Evolutionary conservation across 1,140 invertebrate species (phyloP), one percentile per base, ranked within the genome.

Genomic region (Drosophila tristis): DNA sequence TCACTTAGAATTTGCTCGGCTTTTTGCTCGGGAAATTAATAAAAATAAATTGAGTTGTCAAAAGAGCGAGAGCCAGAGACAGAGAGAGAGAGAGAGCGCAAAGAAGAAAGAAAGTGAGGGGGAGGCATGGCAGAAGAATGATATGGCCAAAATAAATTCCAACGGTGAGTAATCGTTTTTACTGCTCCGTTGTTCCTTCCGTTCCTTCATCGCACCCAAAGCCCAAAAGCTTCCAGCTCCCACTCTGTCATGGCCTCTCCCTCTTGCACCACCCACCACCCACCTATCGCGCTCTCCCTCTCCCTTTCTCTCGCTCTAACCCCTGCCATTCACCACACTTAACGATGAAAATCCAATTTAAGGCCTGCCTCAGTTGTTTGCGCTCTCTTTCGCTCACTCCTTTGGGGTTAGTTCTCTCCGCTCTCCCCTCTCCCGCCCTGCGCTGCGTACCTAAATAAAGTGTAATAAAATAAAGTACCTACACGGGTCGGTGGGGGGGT

Each of bases 1-100:
- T 91, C 90, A 91, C 86, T 91, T 91, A 90, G 54, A 60, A 74
- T 74, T 67, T 74, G 65, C 45, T 16, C 45, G 15, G 25, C 42
- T 58, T 74, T 57, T 63, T 48, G 62, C 45, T 45, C 23, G 62
- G 85, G 80, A 91, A 90, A 91, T 91, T 91, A 91, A 91, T 91
- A 90, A 90, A 91, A 91, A 91, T 91, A 91, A 91, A 91, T 91
- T 91, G 90, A 91, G 90, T 91, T 91, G 90, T 91, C 90, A 90
- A 84, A 85, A 45, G 9, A 9, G 60, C 8, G 9, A 57, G 25
- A 15, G 31, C 45, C 9, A 29, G 11, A 35, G 15, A 35, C 6
- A 49, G 26, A 49, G 35, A n/a, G 31, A 45, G 15, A 23, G 11
- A 35, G 13, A 35, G n/a, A 49, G 2, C 20, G 4, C 23, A 50